A percentile compares a stretch with the other conserved stretches of the same genome.
phyloP scores from a whole-genome alignment of 2,113 vertebrate species.

The Tauraco erythrolophus region DNA sequence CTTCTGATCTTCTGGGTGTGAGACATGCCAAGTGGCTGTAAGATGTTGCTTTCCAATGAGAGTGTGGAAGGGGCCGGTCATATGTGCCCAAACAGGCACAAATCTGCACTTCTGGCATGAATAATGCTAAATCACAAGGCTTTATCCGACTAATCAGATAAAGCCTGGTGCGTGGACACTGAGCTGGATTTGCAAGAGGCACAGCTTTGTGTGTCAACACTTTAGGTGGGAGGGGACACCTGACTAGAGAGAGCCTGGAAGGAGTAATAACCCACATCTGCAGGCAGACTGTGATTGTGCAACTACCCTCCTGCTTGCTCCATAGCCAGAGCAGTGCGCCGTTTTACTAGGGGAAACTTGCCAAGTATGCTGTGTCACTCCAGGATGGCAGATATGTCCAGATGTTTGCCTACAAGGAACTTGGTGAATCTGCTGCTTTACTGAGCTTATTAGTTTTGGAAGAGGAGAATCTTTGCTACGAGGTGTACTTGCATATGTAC shows the following conservation, averaged over 20 bases:
- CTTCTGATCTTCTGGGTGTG: neutral
- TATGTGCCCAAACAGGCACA: neutral
- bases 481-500: rapidly evolving
- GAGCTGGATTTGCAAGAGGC: slow-evolving; percentile 35
- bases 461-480: neutral
- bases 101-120: neutral
- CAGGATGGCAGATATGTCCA: neutral
- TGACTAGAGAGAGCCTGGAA: neutral
- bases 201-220: slow-evolving; percentile 18
- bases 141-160: neutral
- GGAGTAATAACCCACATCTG: neutral
- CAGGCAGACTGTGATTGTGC: neutral
- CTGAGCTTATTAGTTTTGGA: rapidly evolving
- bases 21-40: neutral
- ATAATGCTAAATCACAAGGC: neutral
- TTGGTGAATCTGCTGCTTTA: neutral
- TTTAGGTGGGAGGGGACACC: neutral
- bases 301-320: neutral
- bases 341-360: neutral
- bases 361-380: neutral
- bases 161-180: neutral
- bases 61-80: neutral
- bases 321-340: neutral
- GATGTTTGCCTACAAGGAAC: neutral
- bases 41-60: neutral